Conservation (phyloP, 2,113 vertebrate species). For the Archocentrus centrarchus region DNA sequence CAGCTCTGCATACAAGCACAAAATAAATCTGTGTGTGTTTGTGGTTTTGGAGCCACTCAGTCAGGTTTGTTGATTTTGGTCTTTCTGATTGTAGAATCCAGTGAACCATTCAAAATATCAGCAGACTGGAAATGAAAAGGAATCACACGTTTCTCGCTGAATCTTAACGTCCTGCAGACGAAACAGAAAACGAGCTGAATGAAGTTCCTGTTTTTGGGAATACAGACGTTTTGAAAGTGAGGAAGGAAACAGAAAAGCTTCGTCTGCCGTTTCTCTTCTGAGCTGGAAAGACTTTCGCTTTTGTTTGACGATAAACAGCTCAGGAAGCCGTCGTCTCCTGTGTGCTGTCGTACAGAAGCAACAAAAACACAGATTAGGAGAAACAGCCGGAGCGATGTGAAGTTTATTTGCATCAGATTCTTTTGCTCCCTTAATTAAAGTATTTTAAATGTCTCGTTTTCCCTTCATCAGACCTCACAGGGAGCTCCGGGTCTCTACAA, state of each 20-base stretch:
- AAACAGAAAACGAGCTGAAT: constrained; percentile 16
- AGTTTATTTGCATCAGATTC: background rate
- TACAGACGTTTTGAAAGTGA: background rate
- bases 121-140: background rate
- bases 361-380: background rate
- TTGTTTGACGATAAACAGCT: background rate
- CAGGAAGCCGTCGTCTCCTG: background rate
- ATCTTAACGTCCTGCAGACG: background rate
- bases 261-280: constrained; percentile 9
- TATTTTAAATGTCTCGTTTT: background rate
- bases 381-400: background rate
- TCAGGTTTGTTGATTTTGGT: background rate
- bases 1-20: too few relatives aligned
- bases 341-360: background rate
- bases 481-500: constrained; percentile 72
- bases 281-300: background rate
- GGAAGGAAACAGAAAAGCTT: constrained; percentile 36
- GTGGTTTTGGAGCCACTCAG: background rate
- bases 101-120: too few relatives aligned
- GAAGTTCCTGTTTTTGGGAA: constrained; percentile 30
- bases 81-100: background rate
- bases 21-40: background rate
- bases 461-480: constrained; percentile 66
- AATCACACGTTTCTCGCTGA: background rate
- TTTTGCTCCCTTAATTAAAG: background rate